phyloP scores from a whole-genome alignment of 1,140 invertebrate species.

The Geopemphigus sp. region DNA sequence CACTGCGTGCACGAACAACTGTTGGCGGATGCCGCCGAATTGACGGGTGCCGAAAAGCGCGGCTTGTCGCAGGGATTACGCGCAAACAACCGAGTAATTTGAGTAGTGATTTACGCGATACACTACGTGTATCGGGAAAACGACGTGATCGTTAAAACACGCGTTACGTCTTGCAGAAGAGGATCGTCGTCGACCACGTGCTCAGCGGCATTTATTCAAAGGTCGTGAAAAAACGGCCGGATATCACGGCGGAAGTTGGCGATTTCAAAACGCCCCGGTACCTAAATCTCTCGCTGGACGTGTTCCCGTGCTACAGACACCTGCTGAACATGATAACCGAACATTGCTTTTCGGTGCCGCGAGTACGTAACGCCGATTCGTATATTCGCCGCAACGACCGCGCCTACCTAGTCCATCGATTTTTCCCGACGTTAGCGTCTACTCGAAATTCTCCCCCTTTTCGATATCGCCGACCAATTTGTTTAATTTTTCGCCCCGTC shows the following conservation, averaged over 20 bases:
- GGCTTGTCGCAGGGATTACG: not conserved
- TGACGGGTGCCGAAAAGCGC: not conserved
- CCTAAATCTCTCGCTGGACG: not conserved
- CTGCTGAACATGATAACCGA: constrained; percentile 14
- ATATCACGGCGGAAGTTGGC: not conserved
- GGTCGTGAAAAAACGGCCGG: not conserved
- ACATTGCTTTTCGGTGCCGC: constrained; percentile 26
- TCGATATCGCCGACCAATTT: too few species aligned
- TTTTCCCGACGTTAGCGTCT: too few species aligned
- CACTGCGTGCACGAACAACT: not conserved
- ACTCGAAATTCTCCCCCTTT: too few species aligned
- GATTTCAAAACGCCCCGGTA: not conserved
- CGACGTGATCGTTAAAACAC: too few species aligned
- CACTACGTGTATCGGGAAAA: too few species aligned
- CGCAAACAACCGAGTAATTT: not conserved
- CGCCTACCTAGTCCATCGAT: too few species aligned
- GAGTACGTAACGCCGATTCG: too few species aligned
- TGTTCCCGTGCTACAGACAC: constrained; percentile 27
- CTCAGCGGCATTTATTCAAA: not conserved
- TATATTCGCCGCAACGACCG: too few species aligned
- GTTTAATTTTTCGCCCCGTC: too few species aligned
- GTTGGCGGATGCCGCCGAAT: too few species aligned
- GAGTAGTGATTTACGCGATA: not conserved
- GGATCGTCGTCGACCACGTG: not conserved
- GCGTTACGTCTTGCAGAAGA: constrained; percentile 3